Base-by-base conservation (phyloP, 2,113 vertebrate genomes). In the Clarias gariepinus region DNA sequence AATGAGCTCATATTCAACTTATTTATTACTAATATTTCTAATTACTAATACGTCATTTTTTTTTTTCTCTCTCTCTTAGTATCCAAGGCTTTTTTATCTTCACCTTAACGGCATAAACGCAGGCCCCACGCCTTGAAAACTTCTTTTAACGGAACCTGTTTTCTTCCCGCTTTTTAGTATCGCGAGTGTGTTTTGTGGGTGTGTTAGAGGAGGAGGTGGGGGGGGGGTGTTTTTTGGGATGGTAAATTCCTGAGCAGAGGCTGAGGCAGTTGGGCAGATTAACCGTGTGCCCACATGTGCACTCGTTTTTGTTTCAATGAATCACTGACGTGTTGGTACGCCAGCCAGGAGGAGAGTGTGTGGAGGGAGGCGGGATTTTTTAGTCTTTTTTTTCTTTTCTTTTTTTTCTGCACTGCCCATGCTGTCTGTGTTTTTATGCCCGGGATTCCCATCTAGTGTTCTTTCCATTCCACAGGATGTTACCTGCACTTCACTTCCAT, bases 271-370 rank as follows among this genome's bases (percentile, higher is more conserved):
- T 60, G 79, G 90, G 85, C 89, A 86, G 85, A 91, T 90, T 85
- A 88, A 88, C 90, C 90, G 19, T 92, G 91, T 90, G 83, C 81
- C 87, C 82, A 88, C 91, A 91, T 85, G 90, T 86, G 82, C 55
- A 71, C 73, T 88, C 61, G 77, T 86, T 90, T 92, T 91, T 87
- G 88, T 91, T 77, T 91, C 85, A 90, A 88, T 92, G 90, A 92
- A 88, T 94, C 89, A 92, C 91, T 92, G 88, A 91, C 86, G 52
- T 87, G 82, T 73, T 80, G 87, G 81, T 73, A 81, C 81, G 57
- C 52, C 85, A 84, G 80, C 77, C 57, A 3, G 74, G 69, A 61
- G 74, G 58, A 36, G 85, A 80, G 60, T 57, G 66, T 58, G 74
- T 23, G 1, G 80, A 74, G 61, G 69, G 57, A n/a, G 85, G 58